Evolutionary conservation across 2,113 vertebrate genomes (phyloP).

Genomic region (Oncorhynchus keta): DNA sequence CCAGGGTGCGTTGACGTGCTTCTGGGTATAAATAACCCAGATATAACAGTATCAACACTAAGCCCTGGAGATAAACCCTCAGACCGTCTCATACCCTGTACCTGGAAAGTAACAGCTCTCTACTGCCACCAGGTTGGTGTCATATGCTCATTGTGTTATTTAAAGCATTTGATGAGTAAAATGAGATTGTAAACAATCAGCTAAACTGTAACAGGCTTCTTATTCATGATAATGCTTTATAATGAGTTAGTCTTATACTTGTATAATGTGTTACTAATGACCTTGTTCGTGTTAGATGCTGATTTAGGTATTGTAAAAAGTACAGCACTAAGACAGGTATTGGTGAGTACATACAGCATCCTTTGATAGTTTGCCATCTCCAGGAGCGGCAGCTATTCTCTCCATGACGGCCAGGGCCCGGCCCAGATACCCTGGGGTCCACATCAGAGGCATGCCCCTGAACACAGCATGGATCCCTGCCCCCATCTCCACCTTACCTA

Average conservation of each 20-base stretch:
- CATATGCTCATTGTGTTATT: not conserved
- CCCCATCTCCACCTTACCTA: constrained; percentile 88
- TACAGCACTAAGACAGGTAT: not conserved
- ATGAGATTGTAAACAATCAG: too few relatives aligned
- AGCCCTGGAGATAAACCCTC: not conserved
- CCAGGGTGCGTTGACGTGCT: not conserved
- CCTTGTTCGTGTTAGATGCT: too few relatives aligned
- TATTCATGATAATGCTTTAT: too few relatives aligned
- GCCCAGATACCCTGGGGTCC: constrained; percentile 85
- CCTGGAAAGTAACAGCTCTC: constrained; percentile 41
- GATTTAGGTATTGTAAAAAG: not conserved
- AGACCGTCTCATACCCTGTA: constrained; percentile 13
- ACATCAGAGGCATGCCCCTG: constrained; percentile 86
- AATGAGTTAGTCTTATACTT: too few relatives aligned
- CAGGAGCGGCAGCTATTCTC: constrained; percentile 65
- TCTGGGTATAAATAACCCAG: constrained; percentile 20
- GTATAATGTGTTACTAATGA: too few relatives aligned
- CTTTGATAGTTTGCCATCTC: constrained; percentile 76
- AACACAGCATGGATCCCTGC: constrained; percentile 86
- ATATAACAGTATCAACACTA: constrained; percentile 29
- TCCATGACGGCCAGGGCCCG: constrained; percentile 86
- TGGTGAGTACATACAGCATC: constrained; percentile 78
- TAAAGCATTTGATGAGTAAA: too few relatives aligned
- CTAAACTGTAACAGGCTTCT: too few relatives aligned
- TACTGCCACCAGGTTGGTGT: not conserved